phyloP scores from a whole-genome alignment of 1,140 invertebrate genomes.

The Drosophila arawakana region DNA sequence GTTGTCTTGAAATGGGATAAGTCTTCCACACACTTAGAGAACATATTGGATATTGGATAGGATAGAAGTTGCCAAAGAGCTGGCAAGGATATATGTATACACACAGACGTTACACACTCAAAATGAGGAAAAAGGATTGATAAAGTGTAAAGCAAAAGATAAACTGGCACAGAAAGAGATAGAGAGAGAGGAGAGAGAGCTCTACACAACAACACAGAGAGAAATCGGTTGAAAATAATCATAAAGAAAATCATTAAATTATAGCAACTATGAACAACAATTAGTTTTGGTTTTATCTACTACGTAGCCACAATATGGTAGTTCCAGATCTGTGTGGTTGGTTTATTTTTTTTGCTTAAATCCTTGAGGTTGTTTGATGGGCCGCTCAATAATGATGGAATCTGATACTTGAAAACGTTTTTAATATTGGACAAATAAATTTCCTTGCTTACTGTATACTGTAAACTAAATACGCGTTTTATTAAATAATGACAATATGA shows the following conservation, averaged over 20 bases:
- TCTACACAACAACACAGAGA: constrained; percentile 70
- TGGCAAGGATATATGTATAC: constrained; percentile 4
- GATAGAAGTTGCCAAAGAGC: constrained; percentile 8
- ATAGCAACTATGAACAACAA: constrained; percentile 78
- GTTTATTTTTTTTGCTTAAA: constrained; percentile 21
- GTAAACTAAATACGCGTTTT: constrained; percentile 34
- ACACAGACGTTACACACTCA: constrained; percentile 26
- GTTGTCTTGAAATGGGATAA: neutral
- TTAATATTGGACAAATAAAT: constrained; percentile 14
- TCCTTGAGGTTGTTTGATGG: constrained; percentile 77
- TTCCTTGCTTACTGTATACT: constrained; percentile 28
- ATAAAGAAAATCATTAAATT: constrained; percentile 45
- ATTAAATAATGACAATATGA: constrained; percentile 31
- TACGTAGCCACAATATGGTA: constrained; percentile 56
- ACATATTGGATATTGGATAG: constrained; percentile 3
- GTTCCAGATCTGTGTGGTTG: constrained; percentile 56
- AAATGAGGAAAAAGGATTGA: constrained; percentile 1
- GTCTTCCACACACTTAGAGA: constrained; percentile 20
- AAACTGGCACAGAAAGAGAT: constrained; percentile 26
- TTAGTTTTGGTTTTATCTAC: constrained; percentile 69
- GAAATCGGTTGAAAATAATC: constrained; percentile 47
- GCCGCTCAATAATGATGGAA: constrained; percentile 85
- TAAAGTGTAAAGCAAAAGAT: constrained; percentile 29
- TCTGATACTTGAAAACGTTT: constrained; percentile 72
- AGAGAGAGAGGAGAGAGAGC: no score